These are phyloP conservation scores for Neolamprologus toae DNA, from an alignment of 2,113 vertebrate species.

Conservation along the genomic window DNA sequence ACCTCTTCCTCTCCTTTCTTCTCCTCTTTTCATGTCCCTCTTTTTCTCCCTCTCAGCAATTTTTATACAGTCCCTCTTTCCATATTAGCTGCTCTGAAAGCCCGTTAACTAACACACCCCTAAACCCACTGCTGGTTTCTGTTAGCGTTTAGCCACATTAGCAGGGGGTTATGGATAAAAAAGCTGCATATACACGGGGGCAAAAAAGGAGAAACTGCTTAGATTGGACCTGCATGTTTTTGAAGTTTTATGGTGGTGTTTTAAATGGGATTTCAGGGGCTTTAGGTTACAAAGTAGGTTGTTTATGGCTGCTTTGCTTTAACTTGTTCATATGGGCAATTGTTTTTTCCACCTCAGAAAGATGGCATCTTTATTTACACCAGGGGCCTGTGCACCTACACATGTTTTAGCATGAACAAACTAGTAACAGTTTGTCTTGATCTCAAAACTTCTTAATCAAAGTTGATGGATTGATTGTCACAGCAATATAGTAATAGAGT, in stretches of 20 bases:
- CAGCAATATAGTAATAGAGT: neutral
- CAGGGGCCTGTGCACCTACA: neutral
- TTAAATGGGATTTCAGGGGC: constrained; percentile 28
- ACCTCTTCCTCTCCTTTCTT: constrained; percentile 60
- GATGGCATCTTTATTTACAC: neutral
- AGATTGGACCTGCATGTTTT: constrained; percentile 25
- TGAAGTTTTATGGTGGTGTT: constrained; percentile 54
- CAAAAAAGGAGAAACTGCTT: neutral
- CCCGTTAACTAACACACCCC: constrained; percentile 44
- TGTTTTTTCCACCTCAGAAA: neutral
- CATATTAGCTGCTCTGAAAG: constrained; percentile 45
- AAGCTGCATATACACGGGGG: neutral
- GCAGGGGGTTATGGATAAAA: constrained; percentile 21
- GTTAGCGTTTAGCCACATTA: constrained; percentile 59
- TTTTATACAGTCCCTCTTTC: constrained; percentile 50
- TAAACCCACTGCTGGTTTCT: constrained; percentile 51
- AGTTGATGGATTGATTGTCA: neutral
- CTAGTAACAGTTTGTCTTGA: neutral
- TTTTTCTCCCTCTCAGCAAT: constrained; percentile 56
- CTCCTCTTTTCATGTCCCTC: constrained; percentile 50
- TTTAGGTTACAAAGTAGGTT: neutral
- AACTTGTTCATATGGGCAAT: neutral
- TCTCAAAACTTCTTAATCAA: neutral
- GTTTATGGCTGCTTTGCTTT: constrained; percentile 4
- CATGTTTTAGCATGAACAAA: neutral